phyloP scores from a whole-genome alignment of 2,113 vertebrate species.

The Grantiella picta region DNA sequence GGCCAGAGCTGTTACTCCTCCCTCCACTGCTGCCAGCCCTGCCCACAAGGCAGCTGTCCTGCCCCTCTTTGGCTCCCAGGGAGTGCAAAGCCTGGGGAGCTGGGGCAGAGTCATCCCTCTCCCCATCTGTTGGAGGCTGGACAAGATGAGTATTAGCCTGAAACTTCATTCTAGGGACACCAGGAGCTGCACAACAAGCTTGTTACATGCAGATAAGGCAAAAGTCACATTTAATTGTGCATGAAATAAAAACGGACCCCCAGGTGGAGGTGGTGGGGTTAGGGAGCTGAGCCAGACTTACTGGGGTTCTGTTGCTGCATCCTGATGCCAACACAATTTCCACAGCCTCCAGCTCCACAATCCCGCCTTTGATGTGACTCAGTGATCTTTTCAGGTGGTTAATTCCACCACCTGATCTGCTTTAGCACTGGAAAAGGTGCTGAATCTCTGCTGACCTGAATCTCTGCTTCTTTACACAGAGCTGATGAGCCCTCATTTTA shows the following conservation, averaged over 20 bases:
- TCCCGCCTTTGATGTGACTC: slow-evolving; percentile 9
- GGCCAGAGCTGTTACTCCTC: not conserved
- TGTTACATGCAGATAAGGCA: not conserved
- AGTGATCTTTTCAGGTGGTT: slow-evolving; percentile 21
- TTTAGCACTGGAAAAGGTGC: not conserved
- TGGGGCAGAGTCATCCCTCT: not conserved
- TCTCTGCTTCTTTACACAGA: slow-evolving; percentile 7
- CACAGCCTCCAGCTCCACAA: not conserved
- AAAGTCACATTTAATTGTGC: not conserved
- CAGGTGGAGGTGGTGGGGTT: not conserved
- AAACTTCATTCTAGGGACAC: not conserved
- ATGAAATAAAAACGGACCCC: not conserved
- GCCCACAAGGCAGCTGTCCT: fast-evolving
- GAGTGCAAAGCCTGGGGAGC: not conserved
- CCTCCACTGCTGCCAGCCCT: not conserved
- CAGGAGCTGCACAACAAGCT: not conserved
- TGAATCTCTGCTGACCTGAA: slow-evolving; percentile 40
- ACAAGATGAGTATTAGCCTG: not conserved
- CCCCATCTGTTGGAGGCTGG: not conserved
- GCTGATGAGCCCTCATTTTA: slow-evolving; percentile 2
- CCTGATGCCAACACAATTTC: not conserved
- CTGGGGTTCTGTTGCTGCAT: not conserved
- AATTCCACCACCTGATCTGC: slow-evolving; percentile 9
- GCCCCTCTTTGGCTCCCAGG: not conserved
- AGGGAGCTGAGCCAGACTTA: not conserved